A percentile compares a stretch with the other conserved stretches of the same genome.
Conservation (phyloP, 2,888 invertebrate genomes). For the Teleiodes luculella region DNA sequence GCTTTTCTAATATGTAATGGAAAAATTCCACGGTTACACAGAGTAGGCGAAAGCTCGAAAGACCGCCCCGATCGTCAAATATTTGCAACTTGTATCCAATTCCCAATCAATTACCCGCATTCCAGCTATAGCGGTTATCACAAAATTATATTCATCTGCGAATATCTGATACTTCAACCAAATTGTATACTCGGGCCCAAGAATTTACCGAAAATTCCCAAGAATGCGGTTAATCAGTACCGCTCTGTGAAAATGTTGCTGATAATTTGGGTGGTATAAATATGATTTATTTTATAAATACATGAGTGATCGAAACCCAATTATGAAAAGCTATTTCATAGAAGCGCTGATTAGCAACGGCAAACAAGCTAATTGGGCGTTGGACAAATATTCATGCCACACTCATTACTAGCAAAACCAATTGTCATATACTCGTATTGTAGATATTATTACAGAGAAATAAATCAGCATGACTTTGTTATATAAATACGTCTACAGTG, state of each 20-base stretch:
- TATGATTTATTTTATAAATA: not conserved
- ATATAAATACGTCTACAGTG: no score
- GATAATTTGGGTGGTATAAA: not conserved
- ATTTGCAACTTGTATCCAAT: conserved; percentile 5
- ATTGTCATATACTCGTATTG: no score
- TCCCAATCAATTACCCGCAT: not conserved
- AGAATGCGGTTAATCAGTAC: not conserved
- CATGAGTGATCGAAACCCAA: not conserved
- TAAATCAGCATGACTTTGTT: no score
- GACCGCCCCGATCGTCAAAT: conserved; percentile 3
- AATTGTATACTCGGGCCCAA: no score
- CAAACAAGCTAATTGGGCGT: not conserved
- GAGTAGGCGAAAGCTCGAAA: conserved; percentile 3
- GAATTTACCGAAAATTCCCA: not conserved
- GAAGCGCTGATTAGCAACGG: not conserved
- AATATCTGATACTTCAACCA: not conserved
- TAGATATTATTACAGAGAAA: no score
- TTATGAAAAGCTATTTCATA: no score
- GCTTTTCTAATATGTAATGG: not conserved
- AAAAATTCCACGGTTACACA: not conserved
- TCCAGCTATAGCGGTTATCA: not conserved
- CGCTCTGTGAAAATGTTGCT: not conserved
- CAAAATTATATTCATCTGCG: not conserved
- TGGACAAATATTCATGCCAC: not conserved
- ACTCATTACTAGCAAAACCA: not conserved